These are phyloP conservation scores for Drosophila novamexicana DNA, from an alignment of 1,140 invertebrate species.

Conservation along the genomic window DNA sequence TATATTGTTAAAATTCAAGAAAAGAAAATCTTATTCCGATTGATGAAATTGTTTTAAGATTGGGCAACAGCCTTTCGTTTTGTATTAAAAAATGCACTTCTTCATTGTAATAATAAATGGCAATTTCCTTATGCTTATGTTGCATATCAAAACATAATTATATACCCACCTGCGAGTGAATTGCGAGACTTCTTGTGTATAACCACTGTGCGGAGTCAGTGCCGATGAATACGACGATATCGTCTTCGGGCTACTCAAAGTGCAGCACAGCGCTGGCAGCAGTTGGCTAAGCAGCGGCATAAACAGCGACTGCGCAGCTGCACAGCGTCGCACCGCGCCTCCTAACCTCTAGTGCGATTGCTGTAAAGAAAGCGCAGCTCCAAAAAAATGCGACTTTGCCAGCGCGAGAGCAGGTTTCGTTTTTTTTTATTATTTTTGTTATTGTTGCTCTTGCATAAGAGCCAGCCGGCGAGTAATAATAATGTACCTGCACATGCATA, in stretches of 20 bases:
- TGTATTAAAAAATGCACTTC: no score
- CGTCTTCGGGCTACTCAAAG: conserved; percentile 26
- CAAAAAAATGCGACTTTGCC: conserved; percentile 52
- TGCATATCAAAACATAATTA: no score
- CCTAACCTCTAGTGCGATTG: neutral
- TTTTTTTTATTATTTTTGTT: conserved; percentile 1
- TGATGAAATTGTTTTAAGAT: no score
- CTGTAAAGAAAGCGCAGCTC: conserved; percentile 58
- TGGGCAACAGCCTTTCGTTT: no score
- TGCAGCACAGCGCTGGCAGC: conserved; percentile 19
- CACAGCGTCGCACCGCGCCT: neutral
- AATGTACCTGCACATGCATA: conserved; percentile 1
- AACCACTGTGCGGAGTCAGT: conserved; percentile 26
- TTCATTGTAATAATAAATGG: no score
- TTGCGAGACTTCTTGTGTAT: no score
- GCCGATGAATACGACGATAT: conserved; percentile 5
- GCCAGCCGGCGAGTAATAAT: conserved; percentile 1
- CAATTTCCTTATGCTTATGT: no score
- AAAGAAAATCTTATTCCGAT: no score
- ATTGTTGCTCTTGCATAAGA: conserved; percentile 16
- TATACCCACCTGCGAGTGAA: no score
- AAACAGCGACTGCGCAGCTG: neutral
- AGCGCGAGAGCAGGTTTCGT: conserved; percentile 19
- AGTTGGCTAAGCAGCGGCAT: conserved; percentile 25
- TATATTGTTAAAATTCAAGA: no score